Base-by-base conservation (phyloP, 2,888 invertebrate species). In the Torymus auratus region DNA sequence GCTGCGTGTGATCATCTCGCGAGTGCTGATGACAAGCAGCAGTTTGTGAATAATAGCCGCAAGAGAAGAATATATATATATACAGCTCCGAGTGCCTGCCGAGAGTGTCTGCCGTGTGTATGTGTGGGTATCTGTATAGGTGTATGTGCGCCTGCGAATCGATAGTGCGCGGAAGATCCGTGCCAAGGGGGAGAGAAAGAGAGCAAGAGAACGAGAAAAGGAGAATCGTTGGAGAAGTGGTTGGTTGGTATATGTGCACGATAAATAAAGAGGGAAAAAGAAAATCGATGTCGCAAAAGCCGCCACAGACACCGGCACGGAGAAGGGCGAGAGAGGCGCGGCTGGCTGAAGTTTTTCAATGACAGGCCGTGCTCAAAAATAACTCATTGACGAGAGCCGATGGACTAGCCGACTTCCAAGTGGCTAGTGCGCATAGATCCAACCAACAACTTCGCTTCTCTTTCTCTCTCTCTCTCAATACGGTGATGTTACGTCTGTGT, bases 151-250 rank as follows among this genome's bases (percentile, higher is more conserved):
- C 13, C 56, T 14, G 14, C 56, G 15, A n/a, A 14, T 15, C 56
- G 56, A n/a, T 15, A 56, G n/a, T 56, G 15, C 41, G 41, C 41
- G 41, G 41, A 41, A 41, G 41, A 41, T 41, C 41, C 41, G 41
- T 41, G 41, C 28, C 20, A 11, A 20, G 55, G 53, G 28, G 10
- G 28, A 12, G 15, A 81, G 82, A 81, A 78, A 85, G 82, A 78
- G 84, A 71, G 77, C 61, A 53, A 82, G 83, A n/a, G 73, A 85
- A 82, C 77, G 73, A 79, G 83, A 80, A 84, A 67, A 70, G 41
- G 28, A 80, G 81, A n/a, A 4, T 20, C 55, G 55, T 10, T 53
- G 53, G 53, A 20, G 20, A 68, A 23, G 74, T 23, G 20, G 10
- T 23, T 41, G 41, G 41, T 41, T 41, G 41, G 41, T 41, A 7